Conservation (phyloP, 2,888 invertebrate species). For the Eutolmus rufibarbis region DNA sequence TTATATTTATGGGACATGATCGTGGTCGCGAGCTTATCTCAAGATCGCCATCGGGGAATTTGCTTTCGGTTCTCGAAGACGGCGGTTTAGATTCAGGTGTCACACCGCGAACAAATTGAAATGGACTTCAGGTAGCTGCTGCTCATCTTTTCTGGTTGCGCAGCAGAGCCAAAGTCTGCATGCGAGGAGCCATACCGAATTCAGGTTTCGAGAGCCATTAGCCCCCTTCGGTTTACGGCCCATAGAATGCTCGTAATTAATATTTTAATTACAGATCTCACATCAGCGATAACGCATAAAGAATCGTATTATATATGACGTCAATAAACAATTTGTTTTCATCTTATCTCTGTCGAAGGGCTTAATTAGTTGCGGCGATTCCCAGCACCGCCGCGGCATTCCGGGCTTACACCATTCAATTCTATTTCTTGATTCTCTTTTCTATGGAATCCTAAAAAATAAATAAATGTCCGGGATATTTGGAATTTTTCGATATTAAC, state of each 20-base stretch:
- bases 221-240: background rate
- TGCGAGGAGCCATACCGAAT: background rate
- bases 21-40: conserved; percentile 1
- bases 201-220: background rate
- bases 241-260: conserved; percentile 25
- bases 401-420: conserved; percentile 3
- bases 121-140: conserved; percentile 20
- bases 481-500: background rate
- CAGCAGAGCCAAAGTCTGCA: background rate
- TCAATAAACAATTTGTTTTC: conserved; percentile 27
- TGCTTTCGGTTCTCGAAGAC: background rate
- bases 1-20: background rate
- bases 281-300: conserved; percentile 16
- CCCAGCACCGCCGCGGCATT: background rate
- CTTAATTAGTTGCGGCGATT: conserved; percentile 21
- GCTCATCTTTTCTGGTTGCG: background rate
- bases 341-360: conserved; percentile 26
- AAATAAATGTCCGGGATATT: background rate
- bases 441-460: background rate
- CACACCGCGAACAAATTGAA: conserved; percentile 13
- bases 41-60: background rate
- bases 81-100: background rate
- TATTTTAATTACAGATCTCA: conserved; percentile 36
- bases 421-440: background rate
- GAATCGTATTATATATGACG: background rate